Conservation (phyloP, 2,888 invertebrate species). For the Oscheius sp. region DNA sequence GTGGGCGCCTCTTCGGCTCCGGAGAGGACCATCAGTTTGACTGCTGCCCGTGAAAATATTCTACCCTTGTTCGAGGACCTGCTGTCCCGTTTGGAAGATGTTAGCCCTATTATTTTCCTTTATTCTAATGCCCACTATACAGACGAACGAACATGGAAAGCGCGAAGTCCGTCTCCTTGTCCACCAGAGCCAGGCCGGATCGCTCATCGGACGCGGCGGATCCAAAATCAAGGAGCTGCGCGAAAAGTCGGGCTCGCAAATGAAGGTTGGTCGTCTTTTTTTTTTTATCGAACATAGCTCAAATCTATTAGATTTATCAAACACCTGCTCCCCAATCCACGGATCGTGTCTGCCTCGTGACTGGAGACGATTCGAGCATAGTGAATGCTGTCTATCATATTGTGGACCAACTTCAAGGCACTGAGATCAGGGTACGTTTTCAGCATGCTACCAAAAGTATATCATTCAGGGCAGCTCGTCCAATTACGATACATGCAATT, state of each 20-base stretch:
- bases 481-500: slow-evolving; percentile 80
- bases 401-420: slow-evolving; percentile 86
- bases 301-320: slow-evolving; percentile 73
- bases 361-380: slow-evolving; percentile 74
- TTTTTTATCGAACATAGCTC: no score
- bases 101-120: slow-evolving; percentile 32
- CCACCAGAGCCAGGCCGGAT: slow-evolving; percentile 97
- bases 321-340: slow-evolving; percentile 96
- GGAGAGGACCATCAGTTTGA: slow-evolving; percentile 79
- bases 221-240: slow-evolving; percentile 96
- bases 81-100: slow-evolving; percentile 66
- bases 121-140: no score
- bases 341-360: slow-evolving; percentile 93
- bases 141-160: slow-evolving; percentile 78
- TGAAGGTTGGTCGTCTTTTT: slow-evolving; percentile 74
- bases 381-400: slow-evolving; percentile 76
- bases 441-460: not conserved
- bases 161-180: slow-evolving; percentile 90
- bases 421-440: slow-evolving; percentile 74
- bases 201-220: slow-evolving; percentile 96
- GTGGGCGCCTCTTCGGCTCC: slow-evolving; percentile 99
- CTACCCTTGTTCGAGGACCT: slow-evolving; percentile 61
- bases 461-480: slow-evolving; percentile 75
- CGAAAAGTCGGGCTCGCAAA: slow-evolving; percentile 95
- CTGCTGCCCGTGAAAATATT: slow-evolving; percentile 51